Evolutionary conservation across 2,888 invertebrate species (phyloP), one percentile per base, ranked within the genome.

Genomic region (Nemotelus nigrinus): DNA sequence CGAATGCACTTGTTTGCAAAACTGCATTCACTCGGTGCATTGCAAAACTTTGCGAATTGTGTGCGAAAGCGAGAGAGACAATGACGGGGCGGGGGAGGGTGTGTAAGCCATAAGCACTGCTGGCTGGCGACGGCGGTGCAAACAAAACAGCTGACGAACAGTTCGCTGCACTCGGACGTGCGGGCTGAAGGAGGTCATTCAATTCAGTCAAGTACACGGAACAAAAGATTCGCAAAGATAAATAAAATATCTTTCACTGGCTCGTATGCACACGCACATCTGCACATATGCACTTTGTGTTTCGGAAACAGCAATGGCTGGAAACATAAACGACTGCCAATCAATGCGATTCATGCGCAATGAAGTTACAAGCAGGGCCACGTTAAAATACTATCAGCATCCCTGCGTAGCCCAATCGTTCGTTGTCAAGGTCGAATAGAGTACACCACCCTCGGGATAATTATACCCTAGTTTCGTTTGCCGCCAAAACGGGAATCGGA

Each of bases 401-500:
- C 6, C 47, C 6, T 39, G 53, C 44, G 2, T 47, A 58, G 47
- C 25, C 10, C 7, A 53, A 25, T 41, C 7, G 58, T 39, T 45
- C 39, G 45, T 60, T 39, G 44, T 44, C 58, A 72, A 72, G 72
- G 72, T 58, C 72, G 72, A 58, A 72, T 72, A 72, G 60, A 72
- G 72, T 72, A 60, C 72, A 57, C 25, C 25, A 25, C 25, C 25
- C 25, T 50, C 10, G 50, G 53, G 41, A 53, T 68, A 50, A 39
- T 47, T 44, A 48, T 53, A 39, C 5, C 7, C 10, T 6, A 48
- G 25, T 7, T 68, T 10, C 57, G 45, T 60, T 25, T 25, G 25
- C 57, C 72, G 72, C 68, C 68, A 68, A 68, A 68, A 68, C 3
- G 3, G 25, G 4, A 63, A 10, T 7, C 3, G n/a, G 39, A 53